Evolutionary conservation across 2,888 invertebrate genomes (phyloP), one percentile per base, ranked within the genome.

Genomic region (Polyploca ridens): DNA sequence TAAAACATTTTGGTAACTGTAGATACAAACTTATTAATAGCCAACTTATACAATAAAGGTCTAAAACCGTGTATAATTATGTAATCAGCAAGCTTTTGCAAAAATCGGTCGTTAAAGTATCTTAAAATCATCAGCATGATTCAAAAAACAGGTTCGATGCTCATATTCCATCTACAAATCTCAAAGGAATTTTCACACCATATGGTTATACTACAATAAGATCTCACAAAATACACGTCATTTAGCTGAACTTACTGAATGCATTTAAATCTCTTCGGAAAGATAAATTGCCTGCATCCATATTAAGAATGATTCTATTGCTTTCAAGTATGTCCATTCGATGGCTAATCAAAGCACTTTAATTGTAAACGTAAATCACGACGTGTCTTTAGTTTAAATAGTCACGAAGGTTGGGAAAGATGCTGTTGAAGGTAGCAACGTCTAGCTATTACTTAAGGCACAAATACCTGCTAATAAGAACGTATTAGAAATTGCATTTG

Each of bases 281-380:
- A 19, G 54, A 54, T 54, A 54, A 54, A 54, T 54, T 19, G 19
- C 19, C 54, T n/a, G 54, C 54, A 19, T 54, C 54, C 54, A 54
- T 54, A 54, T 54, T 54, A 54, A 54, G 54, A 54, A 19, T 19
- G 16, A 54, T 54, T 54, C 54, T 19, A 10, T 54, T 54, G 19
- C 54, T 54, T 19, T 54, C 54, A 54, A 19, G 54, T 19, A 54
- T 54, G 54, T 19, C 54, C 54, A 1, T 46, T 10, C 46, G 54
- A 10, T 54, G 54, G 54, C 7, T 19, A 54, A 54, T 54, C 54
- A 54, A 54, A 19, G 19, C 19, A 19, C 19, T 54, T 54, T 54
- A 54, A 54, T 54, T 54, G 19, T 16, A 54, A 16, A 54, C 54
- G 54, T 54, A 54, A 54, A 54, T 54, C 54, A 54, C 54, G 54